phyloP scores from a whole-genome alignment of 2,113 vertebrate genomes.

The Hucho hucho region DNA sequence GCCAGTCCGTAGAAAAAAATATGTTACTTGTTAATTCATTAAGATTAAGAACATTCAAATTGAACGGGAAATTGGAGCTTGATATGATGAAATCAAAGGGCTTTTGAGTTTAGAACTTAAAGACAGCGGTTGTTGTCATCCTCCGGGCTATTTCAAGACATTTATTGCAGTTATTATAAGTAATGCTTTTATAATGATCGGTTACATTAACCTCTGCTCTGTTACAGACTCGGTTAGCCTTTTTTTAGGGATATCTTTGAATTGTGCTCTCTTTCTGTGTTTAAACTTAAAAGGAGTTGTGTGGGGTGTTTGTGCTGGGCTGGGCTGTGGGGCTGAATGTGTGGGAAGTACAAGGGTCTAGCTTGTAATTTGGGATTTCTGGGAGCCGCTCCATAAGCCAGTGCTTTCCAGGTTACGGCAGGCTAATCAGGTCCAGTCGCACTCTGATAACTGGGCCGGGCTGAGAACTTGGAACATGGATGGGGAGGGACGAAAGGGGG shows the following conservation, averaged over 20 bases:
- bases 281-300: background rate
- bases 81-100: slow-evolving; percentile 16
- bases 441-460: slow-evolving; percentile 4
- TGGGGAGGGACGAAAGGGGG: slow-evolving; percentile 23
- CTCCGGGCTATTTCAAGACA: slow-evolving; percentile 6
- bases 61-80: slow-evolving; percentile 8
- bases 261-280: slow-evolving; percentile 12
- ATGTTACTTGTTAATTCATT: slow-evolving; percentile 9
- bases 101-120: slow-evolving; percentile 3
- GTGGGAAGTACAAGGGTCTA: slow-evolving; percentile 35
- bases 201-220: slow-evolving; percentile 26
- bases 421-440: slow-evolving; percentile 43
- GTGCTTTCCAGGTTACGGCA: slow-evolving; percentile 15
- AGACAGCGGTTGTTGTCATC: slow-evolving; percentile 10
- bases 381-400: slow-evolving; percentile 27
- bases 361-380: slow-evolving; percentile 54
- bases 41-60: slow-evolving; percentile 15
- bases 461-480: background rate
- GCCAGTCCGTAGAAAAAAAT: background rate
- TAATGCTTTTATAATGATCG: slow-evolving; percentile 40
- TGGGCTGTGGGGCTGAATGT: slow-evolving; percentile 8
- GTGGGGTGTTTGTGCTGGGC: slow-evolving; percentile 9
- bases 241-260: slow-evolving; percentile 21
- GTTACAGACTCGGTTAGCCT: background rate
- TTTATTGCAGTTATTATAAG: slow-evolving; percentile 38